phyloP scores from a whole-genome alignment of 2,113 vertebrate genomes.

The Mustela lutreola region DNA sequence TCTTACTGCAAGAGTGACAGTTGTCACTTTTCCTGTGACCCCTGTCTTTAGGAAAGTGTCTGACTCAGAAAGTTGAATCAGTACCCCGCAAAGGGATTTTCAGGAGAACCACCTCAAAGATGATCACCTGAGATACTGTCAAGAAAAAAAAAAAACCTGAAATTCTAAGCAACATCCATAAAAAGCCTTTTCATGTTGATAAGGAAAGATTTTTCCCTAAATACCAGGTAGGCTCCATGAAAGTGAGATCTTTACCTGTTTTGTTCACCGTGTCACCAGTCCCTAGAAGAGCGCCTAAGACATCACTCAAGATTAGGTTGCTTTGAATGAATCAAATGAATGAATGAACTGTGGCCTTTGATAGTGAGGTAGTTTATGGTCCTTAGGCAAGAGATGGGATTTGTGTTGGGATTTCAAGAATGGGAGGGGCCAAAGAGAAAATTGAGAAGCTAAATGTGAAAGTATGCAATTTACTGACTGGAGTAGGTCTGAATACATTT shows the following conservation, averaged over 20 bases:
- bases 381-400: neutral
- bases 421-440: neutral
- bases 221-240: neutral
- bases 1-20: neutral
- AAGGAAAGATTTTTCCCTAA: neutral
- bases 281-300: neutral
- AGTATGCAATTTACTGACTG: neutral
- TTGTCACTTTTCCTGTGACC: neutral
- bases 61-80: neutral
- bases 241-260: neutral
- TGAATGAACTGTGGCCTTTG: neutral
- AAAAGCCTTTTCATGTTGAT: neutral
- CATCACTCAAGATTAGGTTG: neutral
- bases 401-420: neutral
- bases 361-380: neutral
- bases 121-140: neutral
- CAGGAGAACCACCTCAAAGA: neutral
- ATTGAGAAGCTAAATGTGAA: neutral
- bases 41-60: neutral
- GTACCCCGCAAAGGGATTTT: neutral
- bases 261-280: neutral
- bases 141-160: neutral
- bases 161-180: conserved; percentile 18
- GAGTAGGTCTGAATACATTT: neutral
- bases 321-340: neutral